Evolutionary conservation across 2,888 invertebrate genomes (phyloP).

Genomic region (Serrognathus titanus): DNA sequence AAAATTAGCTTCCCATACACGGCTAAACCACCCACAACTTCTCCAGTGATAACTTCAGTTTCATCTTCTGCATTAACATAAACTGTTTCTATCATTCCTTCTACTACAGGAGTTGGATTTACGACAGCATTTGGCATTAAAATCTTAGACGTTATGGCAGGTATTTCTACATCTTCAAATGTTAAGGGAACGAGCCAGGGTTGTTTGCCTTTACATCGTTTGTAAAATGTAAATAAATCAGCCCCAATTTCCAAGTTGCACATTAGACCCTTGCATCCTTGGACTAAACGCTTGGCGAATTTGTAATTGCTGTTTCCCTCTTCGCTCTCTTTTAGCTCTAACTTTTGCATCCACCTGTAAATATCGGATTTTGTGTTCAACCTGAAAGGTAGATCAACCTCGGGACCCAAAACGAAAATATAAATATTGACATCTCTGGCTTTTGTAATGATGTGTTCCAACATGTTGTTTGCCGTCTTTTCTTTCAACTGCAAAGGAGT

Average conservation of each 20-base stretch:
- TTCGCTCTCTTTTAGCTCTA: neutral
- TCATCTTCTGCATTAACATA: conserved; percentile 11
- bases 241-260: conserved; percentile 8
- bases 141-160: conserved; percentile 3
- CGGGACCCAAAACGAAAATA: conserved; percentile 11
- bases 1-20: conserved; percentile 11
- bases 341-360: conserved; percentile 6
- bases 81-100: conserved; percentile 4
- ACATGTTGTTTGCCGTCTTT: neutral
- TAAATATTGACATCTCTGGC: conserved; percentile 4
- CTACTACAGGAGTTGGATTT: neutral
- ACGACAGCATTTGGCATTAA: neutral
- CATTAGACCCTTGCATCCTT: conserved; percentile 8
- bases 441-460: conserved; percentile 5
- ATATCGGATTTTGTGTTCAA: conserved; percentile 3
- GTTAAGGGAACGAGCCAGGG: conserved; percentile 10
- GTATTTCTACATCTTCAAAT: conserved; percentile 1
- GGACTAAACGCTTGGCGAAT: conserved; percentile 4
- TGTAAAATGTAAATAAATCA: conserved; percentile 7
- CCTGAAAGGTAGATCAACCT: neutral
- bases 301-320: neutral
- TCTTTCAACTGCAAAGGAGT: neutral
- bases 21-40: conserved; percentile 1
- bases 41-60: neutral
- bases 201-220: neutral